A percentile compares a stretch with the other conserved stretches of the same genome.
phyloP scores from a whole-genome alignment of 2,888 invertebrate species.

The Palloptera scutellata region DNA sequence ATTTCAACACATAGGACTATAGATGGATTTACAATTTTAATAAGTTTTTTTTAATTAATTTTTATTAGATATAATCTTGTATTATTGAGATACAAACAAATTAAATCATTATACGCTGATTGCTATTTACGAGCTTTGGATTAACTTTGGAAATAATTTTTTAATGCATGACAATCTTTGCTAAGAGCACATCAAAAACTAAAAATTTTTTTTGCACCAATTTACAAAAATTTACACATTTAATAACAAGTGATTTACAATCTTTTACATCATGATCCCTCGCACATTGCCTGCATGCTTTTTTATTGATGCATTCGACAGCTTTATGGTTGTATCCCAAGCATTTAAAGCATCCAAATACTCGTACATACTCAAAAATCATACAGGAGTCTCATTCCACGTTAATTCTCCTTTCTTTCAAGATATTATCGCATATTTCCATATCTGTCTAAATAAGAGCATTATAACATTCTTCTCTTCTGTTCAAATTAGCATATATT shows the following conservation, averaged over 20 bases:
- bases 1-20: background rate
- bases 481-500: constrained; percentile 4
- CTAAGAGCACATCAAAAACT: background rate
- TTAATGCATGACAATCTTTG: background rate
- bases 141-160: too few species aligned
- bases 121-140: too few species aligned
- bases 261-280: background rate
- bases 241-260: background rate
- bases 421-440: background rate
- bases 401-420: background rate
- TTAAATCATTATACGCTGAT: too few species aligned
- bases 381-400: background rate
- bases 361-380: too few species aligned
- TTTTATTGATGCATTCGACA: constrained; percentile 6
- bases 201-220: too few species aligned
- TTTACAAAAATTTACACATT: constrained; percentile 4
- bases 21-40: background rate
- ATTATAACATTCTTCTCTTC: constrained; percentile 17
- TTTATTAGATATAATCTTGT: background rate
- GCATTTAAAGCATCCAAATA: constrained; percentile 1
- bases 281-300: background rate
- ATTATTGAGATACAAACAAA: too few species aligned
- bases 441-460: background rate
- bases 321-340: constrained; percentile 2
- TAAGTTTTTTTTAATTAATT: background rate